A percentile compares a stretch with the other conserved stretches of the same genome.
Conservation (phyloP, 2,113 vertebrate genomes). For the Zosterops hypoxanthus region DNA sequence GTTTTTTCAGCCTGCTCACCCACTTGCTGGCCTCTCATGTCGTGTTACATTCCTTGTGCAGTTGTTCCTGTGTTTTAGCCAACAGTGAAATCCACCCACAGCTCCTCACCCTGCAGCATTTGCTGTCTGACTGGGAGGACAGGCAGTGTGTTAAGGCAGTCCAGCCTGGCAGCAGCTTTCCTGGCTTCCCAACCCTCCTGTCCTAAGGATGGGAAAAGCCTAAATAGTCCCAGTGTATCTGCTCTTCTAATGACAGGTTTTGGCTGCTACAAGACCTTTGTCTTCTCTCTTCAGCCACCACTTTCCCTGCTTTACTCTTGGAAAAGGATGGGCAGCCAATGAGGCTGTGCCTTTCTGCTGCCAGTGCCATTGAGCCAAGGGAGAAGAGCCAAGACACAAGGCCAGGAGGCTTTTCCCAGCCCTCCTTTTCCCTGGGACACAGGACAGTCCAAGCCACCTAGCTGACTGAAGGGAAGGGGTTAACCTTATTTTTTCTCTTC, state of each 20-base stretch:
- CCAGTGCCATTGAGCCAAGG: background rate
- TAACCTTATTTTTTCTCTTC: background rate
- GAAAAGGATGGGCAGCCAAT: background rate
- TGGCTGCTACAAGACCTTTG: background rate
- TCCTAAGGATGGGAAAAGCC: background rate
- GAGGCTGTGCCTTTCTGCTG: background rate
- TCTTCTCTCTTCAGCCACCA: background rate
- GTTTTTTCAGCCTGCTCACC: background rate
- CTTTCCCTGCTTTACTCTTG: background rate
- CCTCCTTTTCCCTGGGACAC: background rate
- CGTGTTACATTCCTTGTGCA: background rate
- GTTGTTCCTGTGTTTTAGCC: background rate
- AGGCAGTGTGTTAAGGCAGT: background rate
- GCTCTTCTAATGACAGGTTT: background rate
- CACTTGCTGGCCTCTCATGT: background rate
- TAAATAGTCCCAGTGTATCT: background rate
- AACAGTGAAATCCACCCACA: background rate
- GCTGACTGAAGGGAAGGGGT: background rate
- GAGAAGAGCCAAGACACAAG: fast-evolving
- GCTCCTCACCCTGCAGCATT: background rate
- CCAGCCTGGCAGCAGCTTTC: background rate
- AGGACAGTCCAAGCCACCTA: background rate
- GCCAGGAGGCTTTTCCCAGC: background rate
- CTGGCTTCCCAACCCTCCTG: background rate
- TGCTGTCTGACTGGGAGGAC: background rate